phyloP scores from a whole-genome alignment of 2,888 invertebrate species.

The Melieria omissa region DNA sequence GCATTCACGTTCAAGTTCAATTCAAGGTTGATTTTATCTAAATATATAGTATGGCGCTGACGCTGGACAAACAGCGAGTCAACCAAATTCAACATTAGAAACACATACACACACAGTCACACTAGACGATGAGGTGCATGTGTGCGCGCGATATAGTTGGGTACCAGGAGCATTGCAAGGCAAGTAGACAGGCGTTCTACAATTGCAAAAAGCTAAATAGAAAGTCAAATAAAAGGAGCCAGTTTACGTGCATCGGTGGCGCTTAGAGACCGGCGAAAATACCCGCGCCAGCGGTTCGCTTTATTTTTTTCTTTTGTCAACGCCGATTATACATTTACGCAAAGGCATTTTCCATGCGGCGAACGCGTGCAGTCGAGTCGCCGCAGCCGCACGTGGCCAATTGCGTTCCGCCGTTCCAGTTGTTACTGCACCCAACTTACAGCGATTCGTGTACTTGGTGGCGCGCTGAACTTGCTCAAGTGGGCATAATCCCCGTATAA shows the following conservation, averaged over 20 bases:
- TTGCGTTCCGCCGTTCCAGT: no score
- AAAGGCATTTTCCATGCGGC: no score
- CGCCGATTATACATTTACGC: no score
- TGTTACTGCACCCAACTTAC: no score
- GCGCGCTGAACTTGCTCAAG: no score
- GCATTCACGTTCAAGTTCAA: conserved; percentile 16
- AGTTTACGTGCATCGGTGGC: neutral
- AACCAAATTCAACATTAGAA: neutral
- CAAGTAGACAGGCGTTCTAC: neutral
- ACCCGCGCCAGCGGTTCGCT: no score
- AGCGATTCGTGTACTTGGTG: no score
- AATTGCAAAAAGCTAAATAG: neutral
- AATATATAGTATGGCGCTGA: neutral
- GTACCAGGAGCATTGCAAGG: neutral
- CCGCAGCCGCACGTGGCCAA: no score
- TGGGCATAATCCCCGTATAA: no score
- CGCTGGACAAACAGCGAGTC: conserved; percentile 8
- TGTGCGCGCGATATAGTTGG: neutral
- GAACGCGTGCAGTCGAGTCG: no score
- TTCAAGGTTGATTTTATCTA: conserved; percentile 14
- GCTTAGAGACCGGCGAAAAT: no score
- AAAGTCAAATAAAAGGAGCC: neutral
- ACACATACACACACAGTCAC: neutral
- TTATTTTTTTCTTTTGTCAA: no score
- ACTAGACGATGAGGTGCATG: neutral